A percentile compares a stretch with the other conserved stretches of the same genome.
phyloP scores from a whole-genome alignment of 2,113 vertebrate genomes.

The Cottus gobio region DNA sequence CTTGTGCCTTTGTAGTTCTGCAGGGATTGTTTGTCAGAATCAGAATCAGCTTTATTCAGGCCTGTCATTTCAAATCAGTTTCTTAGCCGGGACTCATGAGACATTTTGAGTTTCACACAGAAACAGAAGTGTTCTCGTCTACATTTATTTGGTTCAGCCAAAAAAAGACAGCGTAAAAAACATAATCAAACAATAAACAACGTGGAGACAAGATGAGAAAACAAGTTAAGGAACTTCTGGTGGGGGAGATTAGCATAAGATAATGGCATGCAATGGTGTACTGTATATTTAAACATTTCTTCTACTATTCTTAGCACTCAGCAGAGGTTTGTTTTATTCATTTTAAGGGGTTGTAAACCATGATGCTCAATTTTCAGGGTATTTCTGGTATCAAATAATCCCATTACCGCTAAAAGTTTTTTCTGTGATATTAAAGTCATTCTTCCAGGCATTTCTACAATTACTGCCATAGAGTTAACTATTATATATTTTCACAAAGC shows the following conservation, averaged over 20 bases:
- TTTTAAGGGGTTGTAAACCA: not conserved
- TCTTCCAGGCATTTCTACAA: not conserved
- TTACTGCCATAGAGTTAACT: not conserved
- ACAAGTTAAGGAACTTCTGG: not conserved
- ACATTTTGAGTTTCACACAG: not conserved
- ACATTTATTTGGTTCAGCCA: not conserved
- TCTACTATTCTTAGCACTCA: not conserved
- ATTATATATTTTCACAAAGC: not conserved
- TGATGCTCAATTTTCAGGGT: not conserved
- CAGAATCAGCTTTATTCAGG: too few relatives aligned
- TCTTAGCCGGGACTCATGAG: not conserved
- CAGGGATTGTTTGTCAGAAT: not conserved
- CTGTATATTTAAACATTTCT: not conserved
- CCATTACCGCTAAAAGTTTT: not conserved
- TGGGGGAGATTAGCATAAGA: not conserved
- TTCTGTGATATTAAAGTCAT: not conserved
- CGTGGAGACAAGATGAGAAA: not conserved
- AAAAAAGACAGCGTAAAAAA: not conserved
- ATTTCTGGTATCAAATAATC: not conserved
- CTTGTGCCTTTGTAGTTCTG: constrained; percentile 6
- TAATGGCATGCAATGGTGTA: not conserved
- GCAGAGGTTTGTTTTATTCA: not conserved
- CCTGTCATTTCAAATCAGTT: not conserved
- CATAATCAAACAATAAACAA: not conserved
- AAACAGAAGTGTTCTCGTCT: not conserved